These are phyloP conservation scores for Nyctibius grandis DNA, from an alignment of 2,797 vertebrate species.

Conservation along the genomic window DNA sequence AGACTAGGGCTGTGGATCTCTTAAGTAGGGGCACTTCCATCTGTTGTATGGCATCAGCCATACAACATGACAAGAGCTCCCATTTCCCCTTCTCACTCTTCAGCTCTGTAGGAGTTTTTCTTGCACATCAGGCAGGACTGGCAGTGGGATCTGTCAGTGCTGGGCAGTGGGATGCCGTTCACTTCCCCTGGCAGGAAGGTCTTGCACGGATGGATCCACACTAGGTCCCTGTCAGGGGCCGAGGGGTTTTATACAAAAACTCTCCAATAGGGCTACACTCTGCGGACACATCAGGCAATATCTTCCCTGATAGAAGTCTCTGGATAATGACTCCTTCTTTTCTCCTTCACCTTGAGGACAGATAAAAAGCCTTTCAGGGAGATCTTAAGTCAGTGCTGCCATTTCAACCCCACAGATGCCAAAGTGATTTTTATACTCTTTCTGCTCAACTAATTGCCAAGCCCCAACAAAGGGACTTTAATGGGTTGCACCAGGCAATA, in stretches of 20 bases:
- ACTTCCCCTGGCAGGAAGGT: background rate
- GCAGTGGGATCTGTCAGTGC: background rate
- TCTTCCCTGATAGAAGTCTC: background rate
- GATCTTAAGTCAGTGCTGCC: background rate
- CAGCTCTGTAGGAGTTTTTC: background rate
- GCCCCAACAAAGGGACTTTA: background rate
- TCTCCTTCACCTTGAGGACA: background rate
- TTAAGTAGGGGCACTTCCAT: background rate
- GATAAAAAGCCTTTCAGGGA: background rate
- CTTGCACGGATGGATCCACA: background rate
- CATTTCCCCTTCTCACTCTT: background rate
- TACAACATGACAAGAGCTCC: background rate
- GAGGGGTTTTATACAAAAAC: fast-evolving
- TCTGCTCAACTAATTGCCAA: constrained; percentile 9
- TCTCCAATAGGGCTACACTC: background rate
- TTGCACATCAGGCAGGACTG: background rate
- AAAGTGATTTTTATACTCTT: constrained; percentile 3
- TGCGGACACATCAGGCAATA: background rate
- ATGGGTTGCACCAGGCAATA: constrained; percentile 23
- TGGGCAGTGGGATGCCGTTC: background rate
- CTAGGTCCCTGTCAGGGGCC: background rate
- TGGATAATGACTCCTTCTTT: background rate
- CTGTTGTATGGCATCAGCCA: background rate
- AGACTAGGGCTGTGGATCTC: background rate
- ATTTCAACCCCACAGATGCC: background rate